These are phyloP conservation scores for Maconellicoccus hirsutus DNA, from an alignment of 1,140 invertebrate species.

Conservation along the genomic window DNA sequence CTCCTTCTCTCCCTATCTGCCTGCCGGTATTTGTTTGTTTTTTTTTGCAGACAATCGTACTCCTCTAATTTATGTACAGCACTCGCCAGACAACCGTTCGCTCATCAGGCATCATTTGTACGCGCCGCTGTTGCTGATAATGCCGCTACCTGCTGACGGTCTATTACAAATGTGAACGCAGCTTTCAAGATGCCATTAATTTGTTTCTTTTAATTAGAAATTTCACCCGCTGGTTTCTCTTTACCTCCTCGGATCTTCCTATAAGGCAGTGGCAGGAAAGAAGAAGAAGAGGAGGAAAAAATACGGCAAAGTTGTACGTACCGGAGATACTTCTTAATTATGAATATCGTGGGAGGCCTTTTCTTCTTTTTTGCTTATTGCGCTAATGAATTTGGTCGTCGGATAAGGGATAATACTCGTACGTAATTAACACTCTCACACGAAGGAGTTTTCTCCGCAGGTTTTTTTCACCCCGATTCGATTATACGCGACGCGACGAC, in stretches of 20 bases:
- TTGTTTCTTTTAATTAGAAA: background rate
- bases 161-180: no score
- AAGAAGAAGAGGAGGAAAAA: no score
- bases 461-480: background rate
- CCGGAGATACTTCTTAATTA: background rate
- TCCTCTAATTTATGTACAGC: no score
- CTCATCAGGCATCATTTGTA: background rate
- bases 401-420: no score
- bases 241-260: background rate
- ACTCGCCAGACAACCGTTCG: no score
- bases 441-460: background rate
- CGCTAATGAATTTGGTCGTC: background rate
- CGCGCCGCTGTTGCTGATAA: no score
- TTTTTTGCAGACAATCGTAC: background rate
- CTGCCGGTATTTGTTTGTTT: background rate
- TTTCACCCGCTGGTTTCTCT: background rate
- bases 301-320: no score
- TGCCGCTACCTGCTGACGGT: no score
- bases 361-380: background rate
- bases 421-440: background rate
- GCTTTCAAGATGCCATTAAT: background rate
- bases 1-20: no score
- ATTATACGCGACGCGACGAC: no score
- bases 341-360: background rate
- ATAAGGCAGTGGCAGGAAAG: no score